Base-by-base conservation (phyloP, 2,888 invertebrate genomes). In the Eucera pruinosa region DNA sequence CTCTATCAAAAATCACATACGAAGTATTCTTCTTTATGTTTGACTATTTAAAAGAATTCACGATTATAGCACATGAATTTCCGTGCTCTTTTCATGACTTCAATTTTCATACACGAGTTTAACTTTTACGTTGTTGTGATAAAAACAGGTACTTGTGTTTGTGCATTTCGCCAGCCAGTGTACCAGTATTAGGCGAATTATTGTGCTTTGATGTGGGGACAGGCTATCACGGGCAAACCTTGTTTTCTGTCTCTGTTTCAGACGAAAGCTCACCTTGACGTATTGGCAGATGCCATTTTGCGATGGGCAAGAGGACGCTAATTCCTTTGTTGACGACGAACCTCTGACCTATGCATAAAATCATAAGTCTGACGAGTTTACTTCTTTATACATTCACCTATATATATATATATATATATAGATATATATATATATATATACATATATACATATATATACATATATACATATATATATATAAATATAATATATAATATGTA, bases 181-280 rank as follows among this genome's bases (percentile, higher is more conserved):
- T 33, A 30, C 20, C 6, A 2, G 0, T 7, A 15, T 20, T 15
- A 43, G 18, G 13, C 13, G 43, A 43, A 58, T 41, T n/a, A n/a
- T 13, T 5, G 9, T 36, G 23, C 47, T 54, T 30, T 45, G n/a
- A n/a, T 15, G 11, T 47, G 25, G n/a, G 15, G 27, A 18, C 41
- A 30, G 20, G 43, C 30, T 13, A 54, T 43, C 39, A 62, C 25
- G 20, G 48, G 58, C 57, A 77, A 73, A 69, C 50, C 30, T 33
- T 64, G 33, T 62, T 61, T 36, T 57, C 30, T 50, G 11, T 71
- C 48, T 78, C 61, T 90, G 89, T 95, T 95, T 64, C 96, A 98
- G 98, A 98, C 98, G 90, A 98, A 98, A 93, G 97, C 97, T 91
- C 98, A 98, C 93, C 94, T 98, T 94, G 98, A 98, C 94, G 97